Conservation (phyloP, 2,113 vertebrate genomes). For the Lasiurus borealis region DNA sequence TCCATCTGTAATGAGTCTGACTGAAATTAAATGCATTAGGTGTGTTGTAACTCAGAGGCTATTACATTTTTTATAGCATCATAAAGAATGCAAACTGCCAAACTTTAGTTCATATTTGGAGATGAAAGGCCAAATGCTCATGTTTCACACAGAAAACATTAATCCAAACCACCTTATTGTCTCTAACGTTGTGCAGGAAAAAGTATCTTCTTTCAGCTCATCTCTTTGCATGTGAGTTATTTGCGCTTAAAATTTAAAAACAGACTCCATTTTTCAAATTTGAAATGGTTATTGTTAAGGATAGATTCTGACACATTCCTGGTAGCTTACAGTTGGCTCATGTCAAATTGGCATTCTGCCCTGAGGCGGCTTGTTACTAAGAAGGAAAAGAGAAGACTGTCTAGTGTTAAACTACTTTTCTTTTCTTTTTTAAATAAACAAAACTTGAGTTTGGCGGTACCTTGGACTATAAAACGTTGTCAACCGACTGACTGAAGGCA, state of each 20-base stretch:
- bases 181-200: not conserved
- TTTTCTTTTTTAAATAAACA: not conserved
- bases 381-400: not conserved
- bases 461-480: not conserved
- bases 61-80: conserved; percentile 26
- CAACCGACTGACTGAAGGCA: not conserved
- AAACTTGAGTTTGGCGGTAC: not conserved
- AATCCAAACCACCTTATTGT: not conserved
- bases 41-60: conserved; percentile 1
- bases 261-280: not conserved
- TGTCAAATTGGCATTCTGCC: not conserved
- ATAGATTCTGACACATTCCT: not conserved
- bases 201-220: not conserved
- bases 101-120: not conserved
- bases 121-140: not conserved
- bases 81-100: not conserved
- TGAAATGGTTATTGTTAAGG: not conserved
- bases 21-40: conserved; percentile 26
- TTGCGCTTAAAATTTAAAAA: not conserved
- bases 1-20: not conserved
- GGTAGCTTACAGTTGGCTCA: not conserved
- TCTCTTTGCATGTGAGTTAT: not conserved
- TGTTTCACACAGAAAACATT: not conserved
- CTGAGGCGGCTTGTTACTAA: not conserved
- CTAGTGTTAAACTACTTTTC: not conserved